Conservation (phyloP, 2,888 invertebrate species). For the Caenorhabditis virilis region DNA sequence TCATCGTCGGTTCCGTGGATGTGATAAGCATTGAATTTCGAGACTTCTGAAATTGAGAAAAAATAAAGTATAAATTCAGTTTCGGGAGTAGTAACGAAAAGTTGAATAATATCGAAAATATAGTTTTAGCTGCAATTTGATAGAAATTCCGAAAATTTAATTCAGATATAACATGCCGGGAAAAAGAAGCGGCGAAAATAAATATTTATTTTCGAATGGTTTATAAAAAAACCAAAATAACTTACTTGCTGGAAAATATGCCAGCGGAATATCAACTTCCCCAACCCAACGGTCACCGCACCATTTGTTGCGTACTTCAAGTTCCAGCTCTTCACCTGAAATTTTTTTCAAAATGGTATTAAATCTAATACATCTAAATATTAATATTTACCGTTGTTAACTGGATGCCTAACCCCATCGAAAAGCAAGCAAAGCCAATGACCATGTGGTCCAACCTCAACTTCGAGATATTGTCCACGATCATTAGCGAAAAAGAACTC, state of each 20-base stretch:
- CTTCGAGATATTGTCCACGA: constrained; percentile 71
- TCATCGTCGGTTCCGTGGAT: constrained; percentile 71
- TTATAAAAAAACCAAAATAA: constrained; percentile 6
- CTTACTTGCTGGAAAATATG: constrained; percentile 71
- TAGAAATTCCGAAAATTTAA: too few species aligned
- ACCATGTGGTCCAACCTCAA: constrained; percentile 72
- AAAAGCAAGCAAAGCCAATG: constrained; percentile 70
- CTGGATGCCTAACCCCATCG: constrained; percentile 70
- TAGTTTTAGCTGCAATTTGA: too few species aligned
- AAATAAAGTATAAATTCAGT: not conserved
- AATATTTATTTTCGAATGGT: too few species aligned
- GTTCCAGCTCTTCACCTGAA: constrained; percentile 64
- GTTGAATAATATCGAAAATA: not conserved
- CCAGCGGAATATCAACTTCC: constrained; percentile 71
- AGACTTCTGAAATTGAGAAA: constrained; percentile 68
- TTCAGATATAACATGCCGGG: too few species aligned
- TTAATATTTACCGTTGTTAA: constrained; percentile 69
- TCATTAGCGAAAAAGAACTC: constrained; percentile 73
- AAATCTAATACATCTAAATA: too few species aligned
- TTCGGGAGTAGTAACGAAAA: not conserved
- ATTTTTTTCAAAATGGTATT: too few species aligned
- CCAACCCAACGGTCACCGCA: constrained; percentile 68
- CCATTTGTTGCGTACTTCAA: constrained; percentile 60
- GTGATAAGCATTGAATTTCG: constrained; percentile 73
- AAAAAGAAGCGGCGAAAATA: too few species aligned